Conservation (phyloP, 2,113 vertebrate species). For the Lagenorhynchus albirostris region DNA sequence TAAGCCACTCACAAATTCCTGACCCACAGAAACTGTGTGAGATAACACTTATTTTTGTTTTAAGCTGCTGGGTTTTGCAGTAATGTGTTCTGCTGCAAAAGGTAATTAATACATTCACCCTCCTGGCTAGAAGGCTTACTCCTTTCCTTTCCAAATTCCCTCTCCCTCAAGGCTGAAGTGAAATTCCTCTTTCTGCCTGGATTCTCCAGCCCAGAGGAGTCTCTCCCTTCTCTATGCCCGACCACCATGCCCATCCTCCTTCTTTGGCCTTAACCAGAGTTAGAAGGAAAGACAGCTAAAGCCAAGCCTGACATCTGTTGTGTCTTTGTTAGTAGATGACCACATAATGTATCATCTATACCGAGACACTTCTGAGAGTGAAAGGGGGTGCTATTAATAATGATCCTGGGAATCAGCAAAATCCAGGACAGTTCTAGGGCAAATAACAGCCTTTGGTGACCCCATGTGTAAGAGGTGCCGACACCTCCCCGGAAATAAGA, state of each 20-base stretch:
- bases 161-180: background rate
- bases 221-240: background rate
- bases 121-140: background rate
- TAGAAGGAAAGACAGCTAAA: background rate
- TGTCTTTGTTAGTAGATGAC: background rate
- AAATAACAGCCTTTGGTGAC: background rate
- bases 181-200: background rate
- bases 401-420: background rate
- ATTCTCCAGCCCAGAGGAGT: background rate
- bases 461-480: background rate
- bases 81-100: background rate
- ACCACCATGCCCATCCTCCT: background rate
- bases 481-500: background rate
- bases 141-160: background rate
- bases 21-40: background rate
- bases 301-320: background rate
- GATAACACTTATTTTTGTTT: background rate
- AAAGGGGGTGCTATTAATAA: background rate
- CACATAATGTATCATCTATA: background rate
- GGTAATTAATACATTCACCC: background rate
- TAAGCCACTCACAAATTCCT: background rate
- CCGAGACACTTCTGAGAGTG: background rate
- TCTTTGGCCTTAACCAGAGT: background rate
- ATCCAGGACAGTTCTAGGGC: background rate
- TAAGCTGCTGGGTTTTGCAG: background rate